Base-by-base conservation (phyloP, 2,888 invertebrate species). In the Amblyteles armatorius region DNA sequence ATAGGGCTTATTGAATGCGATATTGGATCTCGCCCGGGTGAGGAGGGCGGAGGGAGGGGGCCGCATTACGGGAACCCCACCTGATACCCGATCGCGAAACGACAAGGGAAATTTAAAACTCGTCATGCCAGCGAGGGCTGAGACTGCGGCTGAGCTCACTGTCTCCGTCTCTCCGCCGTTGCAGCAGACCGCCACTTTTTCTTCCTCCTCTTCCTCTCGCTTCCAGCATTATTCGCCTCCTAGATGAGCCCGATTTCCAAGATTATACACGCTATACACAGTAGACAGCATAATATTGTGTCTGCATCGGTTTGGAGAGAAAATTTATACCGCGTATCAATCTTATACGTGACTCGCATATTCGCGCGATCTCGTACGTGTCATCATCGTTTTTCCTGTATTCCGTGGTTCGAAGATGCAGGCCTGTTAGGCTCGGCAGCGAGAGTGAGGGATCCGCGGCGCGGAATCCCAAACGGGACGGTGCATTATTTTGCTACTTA, bases 71-170 rank as follows among this genome's bases (percentile, higher is more conserved):
- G 63, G 52, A 79, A 19, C 74, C 81, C 86, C 83, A 85, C 88
- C 91, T 92, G 93, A 92, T 92, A 92, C 90, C 90, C 90, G 90
- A 91, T 92, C 91, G 88, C 89, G 87, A 90, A 91, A 92, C 91
- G 92, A 92, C 91, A 90, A 89, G 90, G 90, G 91, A 90, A 93
- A 93, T 93, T 92, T 92, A 92, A 93, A 93, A 92, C 92, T 93
- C 93, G 91, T 93, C 92, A 91, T 89, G 89, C 86, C 87, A 40
- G 65, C 16, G 63, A 71, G 72, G 19, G 72, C 72, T 29, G 67
- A 33, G 29, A 19, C 74, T 36, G 19, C 67, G 22, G 33, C 48
- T 36, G 9, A 19, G 22, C 29, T 26, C 65, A 3, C 7, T 3
- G 0, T 71, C 29, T 55, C 71, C 22, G 26, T 52, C 52, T 48